A percentile compares a stretch with the other conserved stretches of the same genome.
Evolutionary conservation across 2,888 invertebrate genomes (phyloP).

Genomic region (Aleiodes alternator): DNA sequence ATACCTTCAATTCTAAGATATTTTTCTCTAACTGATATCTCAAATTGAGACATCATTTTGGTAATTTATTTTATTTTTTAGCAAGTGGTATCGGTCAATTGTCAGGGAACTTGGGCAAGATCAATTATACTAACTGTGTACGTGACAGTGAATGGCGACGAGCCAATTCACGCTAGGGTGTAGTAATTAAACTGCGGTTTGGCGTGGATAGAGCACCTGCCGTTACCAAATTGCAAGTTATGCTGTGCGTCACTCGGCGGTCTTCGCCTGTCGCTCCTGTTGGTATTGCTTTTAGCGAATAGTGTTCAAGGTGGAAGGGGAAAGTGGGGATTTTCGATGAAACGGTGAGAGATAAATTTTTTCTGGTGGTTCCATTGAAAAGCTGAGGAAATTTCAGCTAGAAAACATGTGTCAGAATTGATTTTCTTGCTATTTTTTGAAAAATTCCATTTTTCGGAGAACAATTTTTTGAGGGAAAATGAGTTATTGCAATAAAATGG

Average conservation of each 20-base stretch:
- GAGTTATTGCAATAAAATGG: no score
- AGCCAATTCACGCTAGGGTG: conserved; percentile 69
- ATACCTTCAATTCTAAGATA: no score
- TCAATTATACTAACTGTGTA: conserved; percentile 70
- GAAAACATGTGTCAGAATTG: no score
- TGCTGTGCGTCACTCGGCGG: conserved; percentile 68
- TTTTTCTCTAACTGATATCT: no score
- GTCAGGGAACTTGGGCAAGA: conserved; percentile 62
- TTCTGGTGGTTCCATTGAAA: no score
- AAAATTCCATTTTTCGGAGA: no score
- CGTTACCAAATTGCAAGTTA: conserved; percentile 72
- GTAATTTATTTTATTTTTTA: background rate
- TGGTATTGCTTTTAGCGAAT: conserved; percentile 35
- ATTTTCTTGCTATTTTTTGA: no score
- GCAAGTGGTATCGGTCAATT: background rate
- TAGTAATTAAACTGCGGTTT: conserved; percentile 73
- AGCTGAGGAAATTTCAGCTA: no score
- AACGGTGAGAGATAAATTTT: no score
- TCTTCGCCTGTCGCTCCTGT: conserved; percentile 50
- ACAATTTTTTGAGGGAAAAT: no score
- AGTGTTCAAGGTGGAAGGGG: background rate
- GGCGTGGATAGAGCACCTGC: conserved; percentile 70
- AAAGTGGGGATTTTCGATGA: no score
- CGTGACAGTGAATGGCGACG: conserved; percentile 69
- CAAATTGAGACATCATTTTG: no score